These are phyloP conservation scores for Eueremaeus valkanovi DNA, from an alignment of 2,888 invertebrate species.

Conservation along the genomic window DNA sequence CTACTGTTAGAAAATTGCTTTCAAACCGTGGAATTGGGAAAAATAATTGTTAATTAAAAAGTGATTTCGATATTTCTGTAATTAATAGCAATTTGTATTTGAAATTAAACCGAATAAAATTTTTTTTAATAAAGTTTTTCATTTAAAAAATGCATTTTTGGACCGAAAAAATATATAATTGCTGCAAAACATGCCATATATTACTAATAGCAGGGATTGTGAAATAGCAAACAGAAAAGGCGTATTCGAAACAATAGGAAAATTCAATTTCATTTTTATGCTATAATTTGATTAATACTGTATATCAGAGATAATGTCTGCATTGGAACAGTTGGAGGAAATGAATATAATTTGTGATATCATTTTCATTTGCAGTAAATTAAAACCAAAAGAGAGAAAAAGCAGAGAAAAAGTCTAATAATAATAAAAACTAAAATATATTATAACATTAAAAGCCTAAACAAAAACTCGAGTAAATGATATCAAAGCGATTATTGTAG, in stretches of 20 bases:
- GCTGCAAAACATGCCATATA: too few species aligned
- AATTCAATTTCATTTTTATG: not conserved
- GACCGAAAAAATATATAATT: too few species aligned
- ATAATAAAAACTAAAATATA: not conserved
- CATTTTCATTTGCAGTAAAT: constrained; percentile 8
- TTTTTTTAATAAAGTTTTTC: too few species aligned
- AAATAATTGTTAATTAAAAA: too few species aligned
- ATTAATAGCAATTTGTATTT: too few species aligned
- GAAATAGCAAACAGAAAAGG: not conserved
- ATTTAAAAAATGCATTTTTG: too few species aligned
- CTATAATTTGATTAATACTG: constrained; percentile 10
- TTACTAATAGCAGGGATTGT: too few species aligned
- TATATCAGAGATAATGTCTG: not conserved
- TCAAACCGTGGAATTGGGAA: not conserved
- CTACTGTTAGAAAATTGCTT: too few species aligned
- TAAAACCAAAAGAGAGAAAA: not conserved
- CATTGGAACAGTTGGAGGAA: not conserved
- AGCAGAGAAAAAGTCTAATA: not conserved
- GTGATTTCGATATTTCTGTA: too few species aligned
- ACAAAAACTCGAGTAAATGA: not conserved
- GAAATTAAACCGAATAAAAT: too few species aligned
- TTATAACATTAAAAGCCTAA: not conserved
- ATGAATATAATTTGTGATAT: constrained; percentile 12
- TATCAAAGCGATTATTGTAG: not conserved
- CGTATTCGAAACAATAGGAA: not conserved